Evolutionary conservation across 2,113 vertebrate genomes (phyloP).

Genomic region (Zingel zingel): DNA sequence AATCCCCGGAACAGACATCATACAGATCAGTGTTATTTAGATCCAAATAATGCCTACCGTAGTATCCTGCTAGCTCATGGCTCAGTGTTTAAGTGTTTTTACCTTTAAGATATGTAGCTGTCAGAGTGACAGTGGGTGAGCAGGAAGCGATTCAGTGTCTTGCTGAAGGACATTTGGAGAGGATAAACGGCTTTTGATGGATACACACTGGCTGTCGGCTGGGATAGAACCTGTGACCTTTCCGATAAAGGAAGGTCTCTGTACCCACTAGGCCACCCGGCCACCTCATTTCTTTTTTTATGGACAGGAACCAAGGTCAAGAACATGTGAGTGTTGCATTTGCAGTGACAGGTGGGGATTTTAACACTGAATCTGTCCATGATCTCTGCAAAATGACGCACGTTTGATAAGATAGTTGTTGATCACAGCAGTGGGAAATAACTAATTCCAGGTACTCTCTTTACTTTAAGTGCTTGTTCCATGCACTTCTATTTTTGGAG

Average conservation of each 20-base stretch:
- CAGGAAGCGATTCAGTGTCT: slow-evolving; percentile 22
- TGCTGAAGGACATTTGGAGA: slow-evolving; percentile 48
- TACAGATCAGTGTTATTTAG: slow-evolving; percentile 10
- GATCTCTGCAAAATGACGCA: neutral
- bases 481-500: slow-evolving; percentile 1
- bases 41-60: neutral
- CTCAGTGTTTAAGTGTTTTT: slow-evolving; percentile 15
- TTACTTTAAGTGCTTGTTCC: slow-evolving; percentile 11
- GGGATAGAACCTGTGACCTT: slow-evolving; percentile 54
- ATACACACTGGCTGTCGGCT: slow-evolving; percentile 42
- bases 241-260: slow-evolving; percentile 57
- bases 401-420: neutral
- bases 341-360: neutral
- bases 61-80: neutral
- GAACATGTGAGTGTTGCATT: neutral
- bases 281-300: slow-evolving; percentile 31
- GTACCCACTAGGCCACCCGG: slow-evolving; percentile 27
- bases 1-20: neutral
- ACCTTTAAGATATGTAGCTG: slow-evolving; percentile 40
- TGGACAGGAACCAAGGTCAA: slow-evolving; percentile 29
- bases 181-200: slow-evolving; percentile 61
- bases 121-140: slow-evolving; percentile 16
- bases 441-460: neutral
- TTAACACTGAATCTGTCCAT: neutral
- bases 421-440: neutral